Percentiles rank a stretch among this genome's conserved stretches.
phyloP scores from a whole-genome alignment of 2,888 invertebrate genomes.

The Cryptophagus acutangulus region DNA sequence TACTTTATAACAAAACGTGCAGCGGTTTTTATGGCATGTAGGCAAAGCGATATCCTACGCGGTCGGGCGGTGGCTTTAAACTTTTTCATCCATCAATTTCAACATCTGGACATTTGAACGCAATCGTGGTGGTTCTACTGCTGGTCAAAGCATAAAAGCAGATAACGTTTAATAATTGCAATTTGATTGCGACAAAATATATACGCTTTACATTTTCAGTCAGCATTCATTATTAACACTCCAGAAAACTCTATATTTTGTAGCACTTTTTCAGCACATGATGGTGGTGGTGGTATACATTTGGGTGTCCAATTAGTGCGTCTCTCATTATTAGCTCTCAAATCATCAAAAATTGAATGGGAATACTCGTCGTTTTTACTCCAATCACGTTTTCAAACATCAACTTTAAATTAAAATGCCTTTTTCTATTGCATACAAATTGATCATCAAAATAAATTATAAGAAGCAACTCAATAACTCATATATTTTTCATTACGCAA shows the following conservation, averaged over 20 bases:
- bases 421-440: too few relatives aligned
- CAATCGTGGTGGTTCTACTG: slow-evolving; percentile 11
- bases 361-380: too few relatives aligned
- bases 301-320: too few relatives aligned
- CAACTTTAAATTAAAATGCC: too few relatives aligned
- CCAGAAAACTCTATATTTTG: slow-evolving; percentile 3
- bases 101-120: slow-evolving; percentile 6
- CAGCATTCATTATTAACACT: slow-evolving; percentile 15
- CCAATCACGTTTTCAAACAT: too few relatives aligned
- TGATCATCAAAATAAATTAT: too few relatives aligned
- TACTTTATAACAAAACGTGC: slow-evolving; percentile 19
- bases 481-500: too few relatives aligned
- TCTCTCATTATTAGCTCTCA: too few relatives aligned
- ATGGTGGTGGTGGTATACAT: too few relatives aligned
- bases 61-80: slow-evolving; percentile 4
- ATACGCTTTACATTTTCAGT: slow-evolving; percentile 19
- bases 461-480: too few relatives aligned
- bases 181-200: slow-evolving; percentile 36
- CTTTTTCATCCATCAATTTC: slow-evolving; percentile 7
- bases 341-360: too few relatives aligned
- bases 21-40: slow-evolving; percentile 17
- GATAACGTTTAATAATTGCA: slow-evolving; percentile 34
- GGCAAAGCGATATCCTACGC: slow-evolving; percentile 15
- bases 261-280: too few relatives aligned
- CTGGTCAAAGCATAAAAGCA: slow-evolving; percentile 28